Conservation (phyloP, 1,140 invertebrate genomes). For the Stegodyphus dumicola region DNA sequence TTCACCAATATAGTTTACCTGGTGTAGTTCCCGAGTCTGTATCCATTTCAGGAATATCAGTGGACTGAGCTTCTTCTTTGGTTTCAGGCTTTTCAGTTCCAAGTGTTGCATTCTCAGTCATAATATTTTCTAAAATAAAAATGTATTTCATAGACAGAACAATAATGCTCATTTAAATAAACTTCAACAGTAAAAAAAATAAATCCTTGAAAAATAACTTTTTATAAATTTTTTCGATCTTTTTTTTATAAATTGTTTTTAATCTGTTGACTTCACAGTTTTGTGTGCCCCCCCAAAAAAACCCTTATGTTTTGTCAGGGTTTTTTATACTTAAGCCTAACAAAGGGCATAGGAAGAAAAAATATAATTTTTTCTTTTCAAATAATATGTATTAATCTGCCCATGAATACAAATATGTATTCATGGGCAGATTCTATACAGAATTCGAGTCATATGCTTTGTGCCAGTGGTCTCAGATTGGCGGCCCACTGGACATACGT, state of each 20-base stretch:
- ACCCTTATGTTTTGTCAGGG: not conserved
- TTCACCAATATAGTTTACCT: not conserved
- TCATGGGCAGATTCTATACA: too few relatives aligned
- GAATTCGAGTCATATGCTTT: too few relatives aligned
- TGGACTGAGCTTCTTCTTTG: not conserved
- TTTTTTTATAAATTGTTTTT: not conserved
- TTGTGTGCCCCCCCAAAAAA: not conserved
- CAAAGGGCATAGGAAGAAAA: not conserved
- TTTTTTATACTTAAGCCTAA: not conserved
- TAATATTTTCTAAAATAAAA: conserved; percentile 11
- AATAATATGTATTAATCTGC: too few relatives aligned
- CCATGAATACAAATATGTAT: too few relatives aligned
- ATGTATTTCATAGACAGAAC: not conserved
- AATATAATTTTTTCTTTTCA: too few relatives aligned
- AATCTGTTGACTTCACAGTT: not conserved
- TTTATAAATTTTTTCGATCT: not conserved
- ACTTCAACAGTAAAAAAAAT: not conserved
- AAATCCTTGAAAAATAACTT: not conserved
- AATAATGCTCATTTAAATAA: not conserved
- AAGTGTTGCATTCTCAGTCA: not conserved
- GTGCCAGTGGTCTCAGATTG: too few relatives aligned
- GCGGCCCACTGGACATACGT: too few relatives aligned
- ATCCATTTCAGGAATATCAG: conserved; percentile 8
- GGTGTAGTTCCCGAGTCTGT: not conserved
- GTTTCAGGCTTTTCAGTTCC: not conserved